A percentile compares a stretch with the other conserved stretches of the same genome.
These are phyloP conservation scores for Elmis aenea DNA, from an alignment of 2,888 invertebrate species.

Conservation along the genomic window DNA sequence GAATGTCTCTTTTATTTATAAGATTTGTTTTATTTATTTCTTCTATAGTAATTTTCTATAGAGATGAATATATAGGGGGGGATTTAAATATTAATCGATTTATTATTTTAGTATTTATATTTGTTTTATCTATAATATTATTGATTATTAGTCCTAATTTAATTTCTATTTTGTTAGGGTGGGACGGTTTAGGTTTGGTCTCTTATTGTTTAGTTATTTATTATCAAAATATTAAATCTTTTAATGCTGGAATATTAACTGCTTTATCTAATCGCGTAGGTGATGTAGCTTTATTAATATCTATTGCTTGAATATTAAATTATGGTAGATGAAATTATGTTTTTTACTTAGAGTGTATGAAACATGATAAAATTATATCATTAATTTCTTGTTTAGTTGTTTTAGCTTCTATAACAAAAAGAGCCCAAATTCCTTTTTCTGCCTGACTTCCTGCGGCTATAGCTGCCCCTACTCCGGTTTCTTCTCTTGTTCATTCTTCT, in stretches of 20 bases:
- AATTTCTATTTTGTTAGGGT: conserved; percentile 66
- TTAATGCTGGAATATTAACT: conserved; percentile 68
- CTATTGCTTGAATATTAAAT: conserved; percentile 38
- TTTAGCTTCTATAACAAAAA: conserved; percentile 70
- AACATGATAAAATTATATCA: conserved; percentile 44
- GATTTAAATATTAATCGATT: conserved; percentile 59
- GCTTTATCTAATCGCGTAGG: conserved; percentile 69
- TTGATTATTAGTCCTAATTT: conserved; percentile 66
- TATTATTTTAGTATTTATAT: conserved; percentile 59
- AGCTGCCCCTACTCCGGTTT: conserved; percentile 71
- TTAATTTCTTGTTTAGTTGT: conserved; percentile 42
- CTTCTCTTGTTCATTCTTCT: conserved; percentile 65
- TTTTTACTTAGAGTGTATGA: conserved; percentile 46
- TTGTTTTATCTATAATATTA: conserved; percentile 63
- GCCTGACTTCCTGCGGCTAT: conserved; percentile 71
- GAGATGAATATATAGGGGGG: conserved; percentile 56
- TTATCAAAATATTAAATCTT: conserved; percentile 64
- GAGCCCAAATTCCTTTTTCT: conserved; percentile 77
- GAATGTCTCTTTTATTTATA: conserved; percentile 60
- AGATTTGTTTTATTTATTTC: conserved; percentile 63
- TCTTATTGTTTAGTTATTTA: conserved; percentile 71
- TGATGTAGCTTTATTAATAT: conserved; percentile 61
- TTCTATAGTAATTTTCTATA: conserved; percentile 61
- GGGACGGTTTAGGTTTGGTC: conserved; percentile 67
- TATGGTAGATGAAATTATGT: conserved; percentile 39